Evolutionary conservation across 1,140 invertebrate species (phyloP), one percentile per base, ranked within the genome.

Genomic region (Oryzaephilus surinamensis): DNA sequence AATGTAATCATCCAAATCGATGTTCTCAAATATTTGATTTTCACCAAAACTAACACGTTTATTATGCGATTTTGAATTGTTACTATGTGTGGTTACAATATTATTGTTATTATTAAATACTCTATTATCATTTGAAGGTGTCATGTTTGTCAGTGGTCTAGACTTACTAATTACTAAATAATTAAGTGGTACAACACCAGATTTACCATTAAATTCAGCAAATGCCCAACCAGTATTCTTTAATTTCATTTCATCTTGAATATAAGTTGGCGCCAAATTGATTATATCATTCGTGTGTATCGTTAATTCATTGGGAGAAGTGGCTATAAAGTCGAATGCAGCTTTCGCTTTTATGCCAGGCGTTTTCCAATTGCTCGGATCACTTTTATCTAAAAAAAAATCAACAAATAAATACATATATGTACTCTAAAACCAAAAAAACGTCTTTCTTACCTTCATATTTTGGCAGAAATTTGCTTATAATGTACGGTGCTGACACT

Each of bases 401-500:
- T 7, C 16, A 15, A 38, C 5, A 12, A 33, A 8, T n/a, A 32
- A 32, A 13, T 8, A 14, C 1, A 24, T 13, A 10, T 35, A 15
- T 24, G 19, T 20, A 4, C 8, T 20, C 8, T 20, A 24, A 6
- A 24, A 24, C 5, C 10, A 24, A 24, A 10, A n/a, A n/a, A n/a
- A n/a, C n/a, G 12, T 14, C 5, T 24, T 18, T 26, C 45, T 39
- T 23, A 60, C 54, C 53, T 55, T 61, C 53, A 50, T 54, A 57
- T 48, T 60, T 61, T 17, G 56, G 64, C 31, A 95, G 54, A 54
- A 95, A 72, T 63, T 81, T 89, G 63, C 89, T 87, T 38, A 97
- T 84, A 13, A 97, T 67, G 65, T 91, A 96, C 0, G 94, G 93
- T 28, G 88, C 88, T 1, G 84, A 82, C 27, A 92, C 69, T 33